Conservation (phyloP, 2,888 invertebrate genomes). For the Noctua comes region DNA sequence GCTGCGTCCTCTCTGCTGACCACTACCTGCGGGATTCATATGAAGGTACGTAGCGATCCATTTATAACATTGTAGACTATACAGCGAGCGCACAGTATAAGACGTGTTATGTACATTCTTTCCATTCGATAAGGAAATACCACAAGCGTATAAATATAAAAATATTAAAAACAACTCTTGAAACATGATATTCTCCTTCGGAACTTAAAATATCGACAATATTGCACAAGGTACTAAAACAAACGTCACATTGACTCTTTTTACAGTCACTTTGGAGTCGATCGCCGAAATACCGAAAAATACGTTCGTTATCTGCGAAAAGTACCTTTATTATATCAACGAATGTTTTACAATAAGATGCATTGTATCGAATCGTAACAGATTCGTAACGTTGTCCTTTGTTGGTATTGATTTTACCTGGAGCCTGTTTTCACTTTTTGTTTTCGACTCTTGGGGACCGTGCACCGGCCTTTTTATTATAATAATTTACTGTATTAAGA, state of each 20-base stretch:
- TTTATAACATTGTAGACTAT: slow-evolving; percentile 46
- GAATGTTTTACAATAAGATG: slow-evolving; percentile 67
- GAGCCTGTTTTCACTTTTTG: slow-evolving; percentile 40
- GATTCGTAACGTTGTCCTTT: slow-evolving; percentile 48
- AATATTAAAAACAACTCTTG: slow-evolving; percentile 68
- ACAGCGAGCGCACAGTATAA: slow-evolving; percentile 25
- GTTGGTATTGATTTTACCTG: slow-evolving; percentile 26
- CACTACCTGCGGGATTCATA: slow-evolving; percentile 59
- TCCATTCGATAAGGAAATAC: slow-evolving; percentile 77
- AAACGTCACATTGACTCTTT: slow-evolving; percentile 70
- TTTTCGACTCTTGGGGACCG: slow-evolving; percentile 37
- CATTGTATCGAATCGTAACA: slow-evolving; percentile 57
- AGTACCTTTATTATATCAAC: slow-evolving; percentile 69
- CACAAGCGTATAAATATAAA: slow-evolving; percentile 65
- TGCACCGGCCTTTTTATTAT: slow-evolving; percentile 54
- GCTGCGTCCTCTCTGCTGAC: slow-evolving; percentile 68
- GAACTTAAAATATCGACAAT: slow-evolving; percentile 75
- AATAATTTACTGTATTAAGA: slow-evolving; percentile 68
- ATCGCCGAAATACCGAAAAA: slow-evolving; percentile 70
- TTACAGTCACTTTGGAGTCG: slow-evolving; percentile 73
- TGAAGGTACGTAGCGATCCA: slow-evolving; percentile 46
- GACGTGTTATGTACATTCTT: slow-evolving; percentile 57
- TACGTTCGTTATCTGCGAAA: slow-evolving; percentile 68
- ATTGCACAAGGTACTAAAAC: slow-evolving; percentile 70
- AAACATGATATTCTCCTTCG: slow-evolving; percentile 75